phyloP scores from a whole-genome alignment of 2,113 vertebrate genomes.

The Bungarus multicinctus region DNA sequence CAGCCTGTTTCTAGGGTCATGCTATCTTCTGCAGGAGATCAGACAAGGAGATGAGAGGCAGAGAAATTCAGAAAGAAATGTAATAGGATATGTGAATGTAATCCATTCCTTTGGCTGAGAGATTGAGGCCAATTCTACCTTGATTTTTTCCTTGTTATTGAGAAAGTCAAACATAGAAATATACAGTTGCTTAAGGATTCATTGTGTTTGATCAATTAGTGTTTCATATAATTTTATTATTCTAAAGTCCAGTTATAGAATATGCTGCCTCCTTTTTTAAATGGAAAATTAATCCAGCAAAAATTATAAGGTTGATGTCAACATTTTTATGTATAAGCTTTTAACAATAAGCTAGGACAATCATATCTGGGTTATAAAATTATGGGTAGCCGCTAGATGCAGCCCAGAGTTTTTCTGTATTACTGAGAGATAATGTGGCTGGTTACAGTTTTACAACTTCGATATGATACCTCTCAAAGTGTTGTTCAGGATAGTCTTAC shows the following conservation, averaged over 20 bases:
- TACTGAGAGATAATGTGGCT: not conserved
- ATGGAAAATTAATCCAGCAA: not conserved
- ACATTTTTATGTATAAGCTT: not conserved
- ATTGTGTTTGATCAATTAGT: not conserved
- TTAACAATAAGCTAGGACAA: not conserved
- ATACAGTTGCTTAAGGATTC: not conserved
- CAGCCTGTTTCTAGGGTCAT: not conserved
- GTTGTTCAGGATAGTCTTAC: not conserved
- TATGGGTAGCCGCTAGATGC: not conserved
- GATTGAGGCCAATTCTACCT: not conserved
- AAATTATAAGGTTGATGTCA: not conserved
- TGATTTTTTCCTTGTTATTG: not conserved
- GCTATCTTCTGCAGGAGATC: not conserved
- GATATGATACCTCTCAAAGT: not conserved
- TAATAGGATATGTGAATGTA: not conserved
- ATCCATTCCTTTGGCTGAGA: not conserved
- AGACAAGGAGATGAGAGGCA: not conserved
- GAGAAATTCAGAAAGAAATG: not conserved
- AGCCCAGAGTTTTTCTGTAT: not conserved
- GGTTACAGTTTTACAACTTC: not conserved
- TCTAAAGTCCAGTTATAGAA: not conserved
- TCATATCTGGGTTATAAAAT: not conserved
- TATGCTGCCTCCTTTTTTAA: not conserved
- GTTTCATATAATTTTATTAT: not conserved
- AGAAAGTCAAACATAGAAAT: not conserved